These are phyloP conservation scores for Nerophis ophidion DNA, from an alignment of 2,113 vertebrate genomes.

Conservation along the genomic window DNA sequence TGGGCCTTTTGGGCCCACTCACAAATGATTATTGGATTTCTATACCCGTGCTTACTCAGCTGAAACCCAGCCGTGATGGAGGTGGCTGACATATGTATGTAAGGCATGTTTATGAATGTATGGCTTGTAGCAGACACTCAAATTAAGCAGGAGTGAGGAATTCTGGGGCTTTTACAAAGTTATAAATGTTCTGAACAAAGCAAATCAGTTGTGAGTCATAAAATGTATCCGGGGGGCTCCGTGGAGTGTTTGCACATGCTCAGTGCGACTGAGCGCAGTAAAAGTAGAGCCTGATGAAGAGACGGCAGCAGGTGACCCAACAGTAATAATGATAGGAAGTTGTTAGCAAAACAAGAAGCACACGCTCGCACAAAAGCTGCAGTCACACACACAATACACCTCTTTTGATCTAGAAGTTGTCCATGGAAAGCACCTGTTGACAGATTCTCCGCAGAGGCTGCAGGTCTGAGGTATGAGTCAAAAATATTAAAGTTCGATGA, in stretches of 20 bases:
- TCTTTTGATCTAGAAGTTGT: no score
- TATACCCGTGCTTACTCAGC: slow-evolving; percentile 49
- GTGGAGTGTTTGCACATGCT: slow-evolving; percentile 5
- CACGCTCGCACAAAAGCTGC: slow-evolving; percentile 8
- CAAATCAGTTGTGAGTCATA: slow-evolving; percentile 27
- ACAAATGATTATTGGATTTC: slow-evolving; percentile 56
- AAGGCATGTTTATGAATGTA: slow-evolving; percentile 24
- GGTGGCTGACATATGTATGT: slow-evolving; percentile 25
- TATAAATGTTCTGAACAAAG: slow-evolving; percentile 25
- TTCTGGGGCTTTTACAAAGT: slow-evolving; percentile 4
- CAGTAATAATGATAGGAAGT: slow-evolving; percentile 14
- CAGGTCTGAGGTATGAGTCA: no score
- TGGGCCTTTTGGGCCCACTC: slow-evolving; percentile 53
- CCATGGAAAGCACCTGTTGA: no score
- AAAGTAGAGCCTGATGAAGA: slow-evolving; percentile 29
- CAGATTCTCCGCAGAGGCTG: no score
- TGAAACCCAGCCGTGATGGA: slow-evolving; percentile 31
- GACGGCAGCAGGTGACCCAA: slow-evolving; percentile 23
- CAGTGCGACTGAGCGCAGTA: slow-evolving; percentile 24
- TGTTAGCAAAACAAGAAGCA: slow-evolving; percentile 21
- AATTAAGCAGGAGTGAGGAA: slow-evolving; percentile 16
- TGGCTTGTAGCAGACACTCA: slow-evolving; percentile 28
- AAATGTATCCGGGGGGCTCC: slow-evolving; percentile 25
- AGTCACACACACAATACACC: neutral
- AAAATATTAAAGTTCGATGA: no score